Conservation (phyloP, 2,113 vertebrate genomes). For the Galbula dea region DNA sequence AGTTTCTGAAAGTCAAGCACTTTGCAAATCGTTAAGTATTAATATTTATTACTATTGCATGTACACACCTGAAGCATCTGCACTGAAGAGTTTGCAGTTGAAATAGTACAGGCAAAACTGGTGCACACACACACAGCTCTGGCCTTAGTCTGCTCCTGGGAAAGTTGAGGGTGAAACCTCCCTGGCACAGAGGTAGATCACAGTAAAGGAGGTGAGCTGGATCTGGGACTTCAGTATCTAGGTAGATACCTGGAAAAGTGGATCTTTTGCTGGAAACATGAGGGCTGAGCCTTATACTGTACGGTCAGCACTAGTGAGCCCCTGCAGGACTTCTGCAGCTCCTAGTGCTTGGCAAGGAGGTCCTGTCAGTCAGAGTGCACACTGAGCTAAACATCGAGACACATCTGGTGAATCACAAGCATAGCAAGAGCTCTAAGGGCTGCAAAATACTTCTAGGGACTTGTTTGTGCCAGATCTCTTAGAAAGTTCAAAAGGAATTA, state of each 20-base stretch:
- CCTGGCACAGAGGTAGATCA: neutral
- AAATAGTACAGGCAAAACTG: neutral
- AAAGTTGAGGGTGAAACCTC: neutral
- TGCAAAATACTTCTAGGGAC: neutral
- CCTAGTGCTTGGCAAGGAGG: neutral
- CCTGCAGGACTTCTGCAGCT: neutral
- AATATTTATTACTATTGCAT: neutral
- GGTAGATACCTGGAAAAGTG: neutral
- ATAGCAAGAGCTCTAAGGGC: neutral
- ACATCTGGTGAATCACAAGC: neutral
- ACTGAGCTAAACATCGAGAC: neutral
- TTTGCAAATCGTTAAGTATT: neutral
- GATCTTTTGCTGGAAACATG: neutral
- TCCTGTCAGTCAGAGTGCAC: neutral
- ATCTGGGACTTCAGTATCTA: neutral
- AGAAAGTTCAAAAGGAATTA: neutral
- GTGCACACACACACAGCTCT: neutral
- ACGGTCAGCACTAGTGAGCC: rapidly evolving
- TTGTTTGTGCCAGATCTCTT: neutral
- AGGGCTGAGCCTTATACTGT: neutral
- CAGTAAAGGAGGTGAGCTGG: rapidly evolving
- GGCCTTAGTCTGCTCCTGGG: neutral
- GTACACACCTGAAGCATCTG: neutral
- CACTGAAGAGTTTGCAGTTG: neutral
- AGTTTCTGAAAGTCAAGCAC: neutral